A percentile compares a stretch with the other conserved stretches of the same genome.
phyloP scores from a whole-genome alignment of 2,797 vertebrate species.

The Euphonia xanthogaster region DNA sequence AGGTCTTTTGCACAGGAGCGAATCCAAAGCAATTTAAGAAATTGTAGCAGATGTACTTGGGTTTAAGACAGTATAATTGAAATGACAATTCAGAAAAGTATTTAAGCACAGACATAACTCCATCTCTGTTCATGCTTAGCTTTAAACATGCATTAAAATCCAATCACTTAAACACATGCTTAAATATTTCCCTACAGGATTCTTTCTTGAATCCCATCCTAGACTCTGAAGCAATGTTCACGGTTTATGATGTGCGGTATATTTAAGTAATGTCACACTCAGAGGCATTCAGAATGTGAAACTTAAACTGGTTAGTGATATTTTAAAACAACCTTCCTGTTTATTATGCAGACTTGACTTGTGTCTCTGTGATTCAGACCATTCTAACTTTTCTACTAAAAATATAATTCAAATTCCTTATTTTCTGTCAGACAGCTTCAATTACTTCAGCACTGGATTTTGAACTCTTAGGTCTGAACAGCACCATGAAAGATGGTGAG shows the following conservation, averaged over 20 bases:
- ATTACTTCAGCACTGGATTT: background rate
- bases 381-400: background rate
- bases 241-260: background rate
- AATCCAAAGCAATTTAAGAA: slow-evolving; percentile 16
- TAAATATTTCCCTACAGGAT: background rate
- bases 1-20: background rate
- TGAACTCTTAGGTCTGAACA: background rate
- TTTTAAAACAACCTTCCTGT: background rate
- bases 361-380: background rate
- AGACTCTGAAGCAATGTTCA: background rate
- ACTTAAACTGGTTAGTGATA: background rate
- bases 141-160: slow-evolving; percentile 31
- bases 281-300: background rate
- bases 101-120: slow-evolving; percentile 32
- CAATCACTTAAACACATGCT: background rate
- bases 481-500: background rate
- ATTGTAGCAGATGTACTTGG: background rate
- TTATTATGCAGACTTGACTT: background rate
- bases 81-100: background rate
- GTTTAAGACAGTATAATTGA: slow-evolving; percentile 6
- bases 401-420: background rate
- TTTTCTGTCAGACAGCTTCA: background rate
- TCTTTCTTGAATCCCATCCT: background rate
- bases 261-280: background rate
- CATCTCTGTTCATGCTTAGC: background rate